Evolutionary conservation across 2,797 vertebrate genomes (phyloP).

Genomic region (Echiichthys vipera): DNA sequence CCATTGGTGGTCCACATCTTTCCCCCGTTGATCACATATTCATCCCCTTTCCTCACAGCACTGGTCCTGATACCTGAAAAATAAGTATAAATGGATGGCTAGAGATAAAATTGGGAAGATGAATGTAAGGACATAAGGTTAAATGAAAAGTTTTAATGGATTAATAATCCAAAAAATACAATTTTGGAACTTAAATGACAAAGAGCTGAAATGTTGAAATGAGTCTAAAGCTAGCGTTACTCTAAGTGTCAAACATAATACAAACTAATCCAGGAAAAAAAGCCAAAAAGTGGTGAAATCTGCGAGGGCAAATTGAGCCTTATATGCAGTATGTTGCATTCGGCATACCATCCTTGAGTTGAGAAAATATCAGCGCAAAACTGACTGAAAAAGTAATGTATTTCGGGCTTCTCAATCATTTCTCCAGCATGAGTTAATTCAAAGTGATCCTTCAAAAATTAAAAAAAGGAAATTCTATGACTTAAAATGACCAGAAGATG

Average conservation of each 20-base stretch:
- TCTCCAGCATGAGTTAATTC: not conserved
- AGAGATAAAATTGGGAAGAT: not conserved
- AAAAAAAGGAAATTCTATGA: slow-evolving; percentile 8
- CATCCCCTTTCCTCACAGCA: slow-evolving; percentile 85
- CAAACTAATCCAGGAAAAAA: slow-evolving; percentile 3
- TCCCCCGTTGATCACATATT: slow-evolving; percentile 87
- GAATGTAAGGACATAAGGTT: not conserved
- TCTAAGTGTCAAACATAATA: not conserved
- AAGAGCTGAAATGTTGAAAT: no score
- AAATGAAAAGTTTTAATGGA: slow-evolving; percentile 7
- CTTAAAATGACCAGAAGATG: slow-evolving; percentile 1
- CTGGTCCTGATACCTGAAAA: slow-evolving; percentile 88
- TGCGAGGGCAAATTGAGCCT: not conserved
- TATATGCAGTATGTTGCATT: not conserved
- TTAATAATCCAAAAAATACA: slow-evolving; percentile 4
- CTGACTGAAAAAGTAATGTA: not conserved
- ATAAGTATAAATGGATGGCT: not conserved
- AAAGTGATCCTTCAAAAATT: not conserved
- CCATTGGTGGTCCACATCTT: slow-evolving; percentile 91
- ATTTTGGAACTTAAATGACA: not conserved
- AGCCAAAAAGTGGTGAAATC: not conserved
- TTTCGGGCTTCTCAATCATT: slow-evolving; percentile 1
- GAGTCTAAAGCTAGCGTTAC: not conserved
- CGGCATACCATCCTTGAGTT: not conserved
- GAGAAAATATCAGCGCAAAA: not conserved